Conservation (phyloP, 2,888 invertebrate species). For the Lepidocyrtoides sp. region DNA sequence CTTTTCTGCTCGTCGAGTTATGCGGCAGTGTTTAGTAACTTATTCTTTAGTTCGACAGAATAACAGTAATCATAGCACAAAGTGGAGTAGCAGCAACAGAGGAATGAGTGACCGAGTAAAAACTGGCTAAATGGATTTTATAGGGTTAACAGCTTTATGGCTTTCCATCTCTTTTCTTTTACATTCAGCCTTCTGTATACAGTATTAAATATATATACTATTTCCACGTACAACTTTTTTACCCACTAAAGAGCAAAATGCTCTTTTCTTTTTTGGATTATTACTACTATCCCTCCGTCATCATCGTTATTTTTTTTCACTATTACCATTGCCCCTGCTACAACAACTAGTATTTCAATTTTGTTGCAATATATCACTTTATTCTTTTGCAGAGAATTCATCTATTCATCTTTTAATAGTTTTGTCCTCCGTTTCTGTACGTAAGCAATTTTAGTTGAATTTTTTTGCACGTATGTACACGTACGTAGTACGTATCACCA, state of each 20-base stretch:
- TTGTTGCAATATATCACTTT: slow-evolving; percentile 66
- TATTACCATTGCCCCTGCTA: neutral
- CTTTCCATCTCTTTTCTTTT: slow-evolving; percentile 54
- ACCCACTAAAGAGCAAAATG: neutral
- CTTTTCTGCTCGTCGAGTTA: neutral
- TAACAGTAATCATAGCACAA: neutral
- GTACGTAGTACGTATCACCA: neutral
- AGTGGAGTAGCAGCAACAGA: neutral
- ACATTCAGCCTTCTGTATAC: neutral
- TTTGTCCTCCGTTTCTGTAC: neutral
- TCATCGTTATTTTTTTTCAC: neutral
- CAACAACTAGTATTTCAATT: slow-evolving; percentile 14
- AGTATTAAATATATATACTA: too few species aligned
- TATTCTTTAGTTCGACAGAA: slow-evolving; percentile 51
- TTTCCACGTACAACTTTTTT: neutral
- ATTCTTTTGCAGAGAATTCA: slow-evolving; percentile 18
- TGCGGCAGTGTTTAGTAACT: neutral
- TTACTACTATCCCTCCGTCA: neutral
- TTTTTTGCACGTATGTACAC: slow-evolving; percentile 8
- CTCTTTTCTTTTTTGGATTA: neutral
- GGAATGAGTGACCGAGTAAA: slow-evolving; percentile 75
- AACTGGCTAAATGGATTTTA: slow-evolving; percentile 76
- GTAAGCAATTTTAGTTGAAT: neutral
- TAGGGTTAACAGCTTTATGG: slow-evolving; percentile 77
- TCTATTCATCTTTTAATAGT: slow-evolving; percentile 5